Conservation (phyloP, 2,113 vertebrate species). For the Leptobrachium leishanense region DNA sequence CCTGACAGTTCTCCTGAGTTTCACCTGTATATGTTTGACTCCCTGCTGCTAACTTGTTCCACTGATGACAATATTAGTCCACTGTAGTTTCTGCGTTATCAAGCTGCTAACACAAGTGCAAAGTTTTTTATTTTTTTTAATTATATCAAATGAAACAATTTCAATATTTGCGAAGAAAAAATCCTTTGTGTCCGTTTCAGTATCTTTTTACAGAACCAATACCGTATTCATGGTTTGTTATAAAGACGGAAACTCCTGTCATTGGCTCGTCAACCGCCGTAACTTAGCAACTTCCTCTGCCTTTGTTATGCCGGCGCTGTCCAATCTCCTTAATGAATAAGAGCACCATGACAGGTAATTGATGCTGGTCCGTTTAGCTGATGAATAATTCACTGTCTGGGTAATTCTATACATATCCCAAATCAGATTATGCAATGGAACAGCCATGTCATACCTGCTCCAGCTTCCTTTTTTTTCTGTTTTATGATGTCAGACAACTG, state of each 20-base stretch:
- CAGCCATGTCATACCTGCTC: conserved; percentile 62
- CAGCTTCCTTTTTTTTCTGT: conserved; percentile 38
- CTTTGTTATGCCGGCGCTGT: conserved; percentile 68
- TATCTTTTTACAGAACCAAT: conserved; percentile 38
- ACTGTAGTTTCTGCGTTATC: no score
- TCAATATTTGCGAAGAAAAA: no score
- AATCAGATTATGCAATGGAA: conserved; percentile 83
- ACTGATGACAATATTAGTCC: no score
- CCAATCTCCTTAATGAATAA: conserved; percentile 97
- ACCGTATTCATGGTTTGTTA: conserved; percentile 26
- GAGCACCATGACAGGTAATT: conserved; percentile 89
- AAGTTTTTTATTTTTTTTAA: no score
- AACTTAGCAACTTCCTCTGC: conserved; percentile 71
- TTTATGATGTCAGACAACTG: conserved; percentile 52
- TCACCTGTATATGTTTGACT: no score
- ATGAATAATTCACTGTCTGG: conserved; percentile 95
- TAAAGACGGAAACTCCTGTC: not conserved
- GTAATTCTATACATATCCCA: conserved; percentile 81
- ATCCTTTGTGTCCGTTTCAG: not conserved
- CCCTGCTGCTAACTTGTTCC: no score
- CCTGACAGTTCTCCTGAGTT: no score
- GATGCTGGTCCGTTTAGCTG: conserved; percentile 83
- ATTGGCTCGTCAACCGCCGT: conserved; percentile 61
- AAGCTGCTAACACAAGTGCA: no score
- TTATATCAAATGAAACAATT: no score